These are phyloP conservation scores for Alauda arvensis DNA, from an alignment of 2,797 vertebrate species.

Conservation along the genomic window DNA sequence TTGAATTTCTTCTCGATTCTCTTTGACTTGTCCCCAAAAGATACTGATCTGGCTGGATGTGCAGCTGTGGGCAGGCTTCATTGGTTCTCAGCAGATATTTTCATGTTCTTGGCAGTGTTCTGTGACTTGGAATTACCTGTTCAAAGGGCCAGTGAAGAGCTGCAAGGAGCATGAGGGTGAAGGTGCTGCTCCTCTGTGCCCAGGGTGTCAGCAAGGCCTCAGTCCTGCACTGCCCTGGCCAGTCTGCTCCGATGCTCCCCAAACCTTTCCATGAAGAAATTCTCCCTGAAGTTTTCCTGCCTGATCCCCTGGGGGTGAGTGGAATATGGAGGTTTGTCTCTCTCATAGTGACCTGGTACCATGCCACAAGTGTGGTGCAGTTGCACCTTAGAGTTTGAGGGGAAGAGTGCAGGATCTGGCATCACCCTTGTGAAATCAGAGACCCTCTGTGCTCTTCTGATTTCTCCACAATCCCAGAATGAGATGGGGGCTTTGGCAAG, in stretches of 20 bases:
- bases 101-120: not conserved
- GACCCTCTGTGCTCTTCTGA: not conserved
- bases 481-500: not conserved
- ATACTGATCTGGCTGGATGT: not conserved
- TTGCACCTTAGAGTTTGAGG: not conserved
- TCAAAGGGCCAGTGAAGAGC: not conserved
- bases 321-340: not conserved
- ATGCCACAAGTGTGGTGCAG: no score
- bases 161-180: not conserved
- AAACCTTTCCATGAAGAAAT: not conserved
- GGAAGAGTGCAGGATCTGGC: not conserved
- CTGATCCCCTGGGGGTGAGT: not conserved
- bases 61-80: not conserved
- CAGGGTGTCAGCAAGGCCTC: not conserved
- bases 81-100: not conserved
- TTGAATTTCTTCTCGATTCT: not conserved
- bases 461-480: not conserved
- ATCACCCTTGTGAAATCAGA: not conserved
- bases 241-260: not conserved
- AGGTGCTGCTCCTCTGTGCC: not conserved
- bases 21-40: not conserved
- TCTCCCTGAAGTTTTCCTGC: not conserved
- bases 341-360: not conserved
- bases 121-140: not conserved
- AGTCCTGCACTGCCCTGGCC: not conserved